Evolutionary conservation across 2,113 vertebrate species (phyloP), one percentile per base, ranked within the genome.

Genomic region (Paradisaea rubra): DNA sequence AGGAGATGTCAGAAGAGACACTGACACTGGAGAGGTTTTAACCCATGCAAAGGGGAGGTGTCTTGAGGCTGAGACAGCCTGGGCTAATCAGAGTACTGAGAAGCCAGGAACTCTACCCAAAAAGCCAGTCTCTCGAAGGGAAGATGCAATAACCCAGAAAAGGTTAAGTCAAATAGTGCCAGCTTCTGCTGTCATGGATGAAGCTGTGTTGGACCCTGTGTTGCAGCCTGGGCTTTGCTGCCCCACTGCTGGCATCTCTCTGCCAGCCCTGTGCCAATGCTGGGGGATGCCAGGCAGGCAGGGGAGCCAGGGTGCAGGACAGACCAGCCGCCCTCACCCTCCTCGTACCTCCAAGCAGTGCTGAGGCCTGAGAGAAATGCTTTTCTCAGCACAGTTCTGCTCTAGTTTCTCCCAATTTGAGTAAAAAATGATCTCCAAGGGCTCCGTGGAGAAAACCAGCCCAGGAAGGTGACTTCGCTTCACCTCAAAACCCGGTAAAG

Each of bases 401-500:
- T 96, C 89, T 79, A 96, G 54, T 94, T 96, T 94, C 70, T 94
- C 88, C 71, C 19, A 19, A 15, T 80, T 92, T 85, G 74, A 87
- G 94, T 90, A 77, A 92, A 91, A 88, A 95, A 71, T 37, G 1
- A 47, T 92, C 85, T 94, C 41, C 1, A 49, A 66, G 69, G 91
- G 79, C 76, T 64, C 76, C 1, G 9, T 27, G 78, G 91, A 96
- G 92, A 93, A 88, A 93, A 94, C 2, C 79, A 86, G 74, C 88
- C 76, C 88, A 93, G 74, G 88, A 96, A 95, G 95, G 90, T 95
- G 93, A 95, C 96, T 95, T 81, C 72, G 14, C 73, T 91, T 95
- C 95, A 91, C 93, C 95, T 95, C 93, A 92, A 96, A 94, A 95
- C 95, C 89, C 1, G 47, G 59, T 95, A 93, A 95, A 20, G 5